Base-by-base conservation (phyloP, 2,888 invertebrate genomes). In the Drepanosiphum platanoidis region DNA sequence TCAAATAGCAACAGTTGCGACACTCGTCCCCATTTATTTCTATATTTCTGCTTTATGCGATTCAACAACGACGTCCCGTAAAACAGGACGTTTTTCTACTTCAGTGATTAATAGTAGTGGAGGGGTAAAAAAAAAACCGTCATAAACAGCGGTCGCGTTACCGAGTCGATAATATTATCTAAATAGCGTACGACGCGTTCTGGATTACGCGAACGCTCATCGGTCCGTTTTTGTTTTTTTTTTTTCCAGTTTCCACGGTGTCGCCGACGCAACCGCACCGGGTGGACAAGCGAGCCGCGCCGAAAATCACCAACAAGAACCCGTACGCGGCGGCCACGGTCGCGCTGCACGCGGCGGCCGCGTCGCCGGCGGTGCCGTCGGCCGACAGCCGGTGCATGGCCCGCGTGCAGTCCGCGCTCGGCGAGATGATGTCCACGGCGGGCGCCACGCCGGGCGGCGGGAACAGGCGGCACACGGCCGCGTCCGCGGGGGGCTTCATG, bases 331-430 rank as follows among this genome's bases (percentile, higher is more conserved):
- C 68, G 18, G n/a, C 39, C 7, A 1, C 46, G 27, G 39, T 52
- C 36, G 36, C 52, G 46, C 18, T 61, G 61, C 27, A 5, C 0
- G n/a, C 27, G 8, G n/a, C n/a, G 61, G 61, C 52, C 5, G 46
- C 58, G 30, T 9, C 36, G n/a, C 2, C 68, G 18, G n/a, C 30
- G 30, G 3, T 30, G 3, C 58, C 46, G 36, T 39, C 71, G 7
- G 71, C 66, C 15, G 81, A 81, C 46, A 75, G 82, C n/a, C 64
- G 74, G 32, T 87, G 87, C 66, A 52, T 86, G 36, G 86, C 86
- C 30, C 78, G 86, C 36, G 70, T 87, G 34, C 86, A 86, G 39
- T 77, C 82, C 13, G 86, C 87, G 1, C 68, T 87, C 22, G 86
- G 80, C 64, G 80, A 86, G 30, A 86, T 87, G 34, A 77, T 64